These are phyloP conservation scores for Salpingus planirostris DNA, from an alignment of 2,888 invertebrate species.

Conservation along the genomic window DNA sequence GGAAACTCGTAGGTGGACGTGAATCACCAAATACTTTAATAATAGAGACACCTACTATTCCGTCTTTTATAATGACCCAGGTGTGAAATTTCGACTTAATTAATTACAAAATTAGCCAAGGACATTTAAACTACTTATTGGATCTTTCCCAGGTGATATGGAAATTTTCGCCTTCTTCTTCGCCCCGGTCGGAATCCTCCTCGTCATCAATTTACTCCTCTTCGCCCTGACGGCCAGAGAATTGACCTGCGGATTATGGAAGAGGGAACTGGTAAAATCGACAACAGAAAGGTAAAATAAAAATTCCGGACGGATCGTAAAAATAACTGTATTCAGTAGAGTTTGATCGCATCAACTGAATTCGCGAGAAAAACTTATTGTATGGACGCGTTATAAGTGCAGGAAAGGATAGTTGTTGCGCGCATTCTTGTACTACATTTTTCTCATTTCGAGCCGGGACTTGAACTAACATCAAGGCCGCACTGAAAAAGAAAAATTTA, in stretches of 20 bases:
- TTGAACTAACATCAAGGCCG: neutral
- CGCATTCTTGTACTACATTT: conserved; percentile 2
- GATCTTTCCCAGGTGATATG: conserved; percentile 51
- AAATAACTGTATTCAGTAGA: too few species aligned
- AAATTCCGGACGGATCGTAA: too few species aligned
- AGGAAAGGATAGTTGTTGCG: too few species aligned
- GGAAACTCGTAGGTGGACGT: too few species aligned
- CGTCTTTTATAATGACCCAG: too few species aligned
- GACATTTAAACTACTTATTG: neutral
- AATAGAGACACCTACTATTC: too few species aligned
- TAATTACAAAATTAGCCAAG: too few species aligned
- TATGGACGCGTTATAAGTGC: too few species aligned
- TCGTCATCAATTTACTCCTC: conserved; percentile 68
- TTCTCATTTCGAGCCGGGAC: conserved; percentile 7
- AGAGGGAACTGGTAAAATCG: conserved; percentile 79
- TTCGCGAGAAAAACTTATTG: too few species aligned
- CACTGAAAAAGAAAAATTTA: neutral
- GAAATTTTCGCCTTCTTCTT: conserved; percentile 80
- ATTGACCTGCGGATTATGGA: conserved; percentile 81
- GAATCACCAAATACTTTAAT: too few species aligned
- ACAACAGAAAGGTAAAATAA: conserved; percentile 66
- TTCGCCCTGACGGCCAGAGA: conserved; percentile 76
- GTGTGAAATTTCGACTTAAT: too few species aligned
- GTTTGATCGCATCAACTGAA: too few species aligned
- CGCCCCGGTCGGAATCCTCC: conserved; percentile 71